Evolutionary conservation across 2,888 invertebrate genomes (phyloP), one percentile per base, ranked within the genome.

Genomic region (Carabus problematicus): DNA sequence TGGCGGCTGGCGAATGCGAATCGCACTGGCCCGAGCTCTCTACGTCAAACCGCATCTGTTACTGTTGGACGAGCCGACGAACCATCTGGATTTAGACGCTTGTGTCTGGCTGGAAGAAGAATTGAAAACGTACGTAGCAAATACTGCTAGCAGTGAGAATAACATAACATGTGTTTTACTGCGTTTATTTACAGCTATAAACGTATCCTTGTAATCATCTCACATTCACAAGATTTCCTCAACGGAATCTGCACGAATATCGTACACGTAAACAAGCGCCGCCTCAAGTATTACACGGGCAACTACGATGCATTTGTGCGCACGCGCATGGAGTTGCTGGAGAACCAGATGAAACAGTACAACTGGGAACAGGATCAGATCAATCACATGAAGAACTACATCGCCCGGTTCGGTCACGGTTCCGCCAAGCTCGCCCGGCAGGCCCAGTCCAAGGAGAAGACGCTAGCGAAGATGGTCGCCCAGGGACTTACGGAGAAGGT

Each of bases 301-400:
- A 98, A 98, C 84, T 99, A 98, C 81, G 99, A 99, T 81, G 92
- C 95, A 1, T 99, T 98, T 79, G 89, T 95, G 8, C 91, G 94
- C 74, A 99, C 98, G 0, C 86, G 97, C 72, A 86, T 92, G 86
- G 99, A 99, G 80, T 84, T 98, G 75, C 84, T 97, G 72, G 99
- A 99, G 82, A 99, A 99, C 82, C 99, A 99, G 84, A 94, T 93
- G 89, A 99, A 99, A 81, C 95, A 96, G 79, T 99, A 98, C 83
- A 96, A 97, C 78, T 99, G 99, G 99, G 98, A 99, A 82, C 99
- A 99, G 81, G 97, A 97, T 83, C 98, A 99, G 84, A 98, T 99
- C 72, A 88, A 95, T 71, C 96, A 99, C 79, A 99, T 99, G 98
- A 99, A 99, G 90, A 97, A 98, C 81, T 99, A 99, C 82, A 98